Percentiles rank a stretch among this genome's conserved stretches.
Conservation (phyloP, 2,888 invertebrate species). For the Melanargia galathea region DNA sequence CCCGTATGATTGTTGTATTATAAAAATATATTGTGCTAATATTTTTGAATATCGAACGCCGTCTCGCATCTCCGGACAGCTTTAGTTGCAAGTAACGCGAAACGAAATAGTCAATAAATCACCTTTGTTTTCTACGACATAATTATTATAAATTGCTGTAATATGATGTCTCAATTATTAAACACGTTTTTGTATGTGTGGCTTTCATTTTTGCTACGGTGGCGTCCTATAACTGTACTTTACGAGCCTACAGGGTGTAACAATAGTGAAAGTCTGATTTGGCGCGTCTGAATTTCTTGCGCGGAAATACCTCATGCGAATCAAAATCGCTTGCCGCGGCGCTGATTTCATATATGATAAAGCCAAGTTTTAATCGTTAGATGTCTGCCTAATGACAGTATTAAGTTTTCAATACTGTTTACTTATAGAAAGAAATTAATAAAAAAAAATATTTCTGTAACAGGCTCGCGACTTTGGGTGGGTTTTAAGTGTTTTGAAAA, state of each 20-base stretch:
- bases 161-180: conserved; percentile 71
- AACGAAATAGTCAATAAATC: conserved; percentile 69
- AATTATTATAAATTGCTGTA: conserved; percentile 78
- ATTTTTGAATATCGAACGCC: conserved; percentile 60
- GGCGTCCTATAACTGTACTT: conserved; percentile 44
- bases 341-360: neutral
- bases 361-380: neutral
- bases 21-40: conserved; percentile 41
- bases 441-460: too few relatives aligned
- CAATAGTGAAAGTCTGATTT: conserved; percentile 40
- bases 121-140: conserved; percentile 66
- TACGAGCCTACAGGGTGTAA: conserved; percentile 6
- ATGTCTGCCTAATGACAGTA: too few relatives aligned
- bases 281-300: conserved; percentile 9
- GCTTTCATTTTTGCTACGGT: conserved; percentile 51
- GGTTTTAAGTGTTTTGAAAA: too few relatives aligned
- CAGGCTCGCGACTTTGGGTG: too few relatives aligned
- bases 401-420: too few relatives aligned
- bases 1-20: conserved; percentile 58
- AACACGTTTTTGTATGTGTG: conserved; percentile 76
- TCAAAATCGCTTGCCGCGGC: neutral
- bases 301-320: conserved; percentile 23
- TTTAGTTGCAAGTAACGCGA: conserved; percentile 72
- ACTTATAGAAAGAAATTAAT: too few relatives aligned
- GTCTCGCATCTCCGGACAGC: conserved; percentile 59